These are phyloP conservation scores for Pseudopipra pipra DNA, from an alignment of 2,113 vertebrate genomes.

Conservation along the genomic window DNA sequence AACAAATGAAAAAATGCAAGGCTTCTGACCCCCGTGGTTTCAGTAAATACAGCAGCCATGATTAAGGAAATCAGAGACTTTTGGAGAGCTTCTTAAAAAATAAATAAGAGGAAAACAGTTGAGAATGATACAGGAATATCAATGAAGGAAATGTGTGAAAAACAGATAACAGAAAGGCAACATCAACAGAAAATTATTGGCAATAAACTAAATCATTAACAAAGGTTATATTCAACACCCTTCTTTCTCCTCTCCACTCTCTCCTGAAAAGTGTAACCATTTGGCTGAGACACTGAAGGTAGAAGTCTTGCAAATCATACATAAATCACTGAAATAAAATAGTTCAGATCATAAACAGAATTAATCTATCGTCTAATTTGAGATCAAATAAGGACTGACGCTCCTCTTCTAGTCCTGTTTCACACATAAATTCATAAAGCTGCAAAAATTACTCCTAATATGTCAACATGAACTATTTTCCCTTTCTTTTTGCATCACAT, in stretches of 20 bases:
- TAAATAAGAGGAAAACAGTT: not conserved
- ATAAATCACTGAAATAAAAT: not conserved
- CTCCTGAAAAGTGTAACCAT: not conserved
- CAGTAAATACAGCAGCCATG: not conserved
- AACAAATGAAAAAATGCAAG: not conserved
- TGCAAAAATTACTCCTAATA: not conserved
- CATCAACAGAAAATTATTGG: slow-evolving; percentile 2
- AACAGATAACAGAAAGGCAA: slow-evolving; percentile 35
- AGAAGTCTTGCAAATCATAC: not conserved
- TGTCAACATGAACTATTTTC: not conserved
- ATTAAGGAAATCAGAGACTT: not conserved
- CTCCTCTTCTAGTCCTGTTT: not conserved
- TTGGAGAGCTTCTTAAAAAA: slow-evolving; percentile 5
- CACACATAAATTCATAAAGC: not conserved
- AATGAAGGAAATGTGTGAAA: slow-evolving; percentile 45
- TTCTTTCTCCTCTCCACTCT: not conserved
- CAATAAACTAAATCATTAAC: slow-evolving; percentile 7
- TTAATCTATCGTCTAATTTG: not conserved
- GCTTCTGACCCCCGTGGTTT: not conserved
- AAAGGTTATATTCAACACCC: not conserved
- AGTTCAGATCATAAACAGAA: not conserved
- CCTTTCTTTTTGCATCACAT: not conserved
- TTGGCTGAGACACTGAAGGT: not conserved
- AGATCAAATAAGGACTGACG: not conserved
- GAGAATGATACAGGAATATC: slow-evolving; percentile 15